Conservation (phyloP, 1,140 invertebrate species). For the Drosophila hydei region DNA sequence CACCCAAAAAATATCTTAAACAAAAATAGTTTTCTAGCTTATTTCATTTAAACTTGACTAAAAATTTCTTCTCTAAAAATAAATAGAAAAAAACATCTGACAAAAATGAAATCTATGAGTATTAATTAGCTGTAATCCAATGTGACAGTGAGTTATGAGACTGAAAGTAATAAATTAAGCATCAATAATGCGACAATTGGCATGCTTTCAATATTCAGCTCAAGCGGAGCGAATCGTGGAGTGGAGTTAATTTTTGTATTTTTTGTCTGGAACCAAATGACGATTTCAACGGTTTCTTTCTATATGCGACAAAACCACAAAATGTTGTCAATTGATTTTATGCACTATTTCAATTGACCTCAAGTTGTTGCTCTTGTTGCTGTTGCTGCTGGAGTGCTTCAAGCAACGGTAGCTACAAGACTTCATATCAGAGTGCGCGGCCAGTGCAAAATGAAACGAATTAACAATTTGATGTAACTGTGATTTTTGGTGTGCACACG, state of each 20-base stretch:
- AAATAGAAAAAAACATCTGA: no score
- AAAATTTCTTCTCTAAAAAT: not conserved
- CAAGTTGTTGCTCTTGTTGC: slow-evolving; percentile 48
- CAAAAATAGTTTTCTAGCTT: no score
- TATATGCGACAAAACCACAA: slow-evolving; percentile 45
- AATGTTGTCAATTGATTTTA: slow-evolving; percentile 82
- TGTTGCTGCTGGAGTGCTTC: slow-evolving; percentile 37
- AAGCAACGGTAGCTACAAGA: slow-evolving; percentile 64
- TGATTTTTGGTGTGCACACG: slow-evolving; percentile 74
- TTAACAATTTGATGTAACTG: slow-evolving; percentile 82
- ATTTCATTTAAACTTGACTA: no score
- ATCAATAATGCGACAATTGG: slow-evolving; percentile 72
- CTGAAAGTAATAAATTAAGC: slow-evolving; percentile 63
- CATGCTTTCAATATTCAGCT: slow-evolving; percentile 57
- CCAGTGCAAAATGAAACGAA: slow-evolving; percentile 81
- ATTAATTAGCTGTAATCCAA: slow-evolving; percentile 22
- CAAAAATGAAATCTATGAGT: slow-evolving; percentile 1
- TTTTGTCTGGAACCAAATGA: slow-evolving; percentile 5
- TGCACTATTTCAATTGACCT: slow-evolving; percentile 82
- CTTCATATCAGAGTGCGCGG: slow-evolving; percentile 45
- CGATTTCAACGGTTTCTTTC: slow-evolving; percentile 34
- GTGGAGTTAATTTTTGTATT: slow-evolving; percentile 30
- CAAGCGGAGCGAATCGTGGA: slow-evolving; percentile 59
- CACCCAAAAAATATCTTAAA: not conserved
- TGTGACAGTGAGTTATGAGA: slow-evolving; percentile 48